Conservation (phyloP, 2,113 vertebrate genomes). For the Gavia stellata region DNA sequence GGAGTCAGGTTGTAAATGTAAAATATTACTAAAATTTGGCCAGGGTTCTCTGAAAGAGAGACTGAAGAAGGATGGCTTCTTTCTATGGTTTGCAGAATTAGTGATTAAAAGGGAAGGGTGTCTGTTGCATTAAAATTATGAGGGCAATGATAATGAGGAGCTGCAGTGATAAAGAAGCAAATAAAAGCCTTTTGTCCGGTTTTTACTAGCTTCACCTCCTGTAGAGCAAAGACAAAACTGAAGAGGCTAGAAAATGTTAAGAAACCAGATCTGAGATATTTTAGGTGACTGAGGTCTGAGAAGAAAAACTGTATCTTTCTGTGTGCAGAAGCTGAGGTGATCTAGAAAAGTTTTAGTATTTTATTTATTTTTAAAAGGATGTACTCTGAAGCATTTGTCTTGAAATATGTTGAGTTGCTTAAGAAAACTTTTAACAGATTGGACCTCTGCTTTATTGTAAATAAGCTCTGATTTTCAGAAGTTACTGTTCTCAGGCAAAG, state of each 20-base stretch:
- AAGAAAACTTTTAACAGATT: neutral
- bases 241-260: neutral
- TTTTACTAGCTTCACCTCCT: neutral
- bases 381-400: neutral
- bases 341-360: neutral
- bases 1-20: neutral
- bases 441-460: neutral
- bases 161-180: neutral
- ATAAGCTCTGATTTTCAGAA: neutral
- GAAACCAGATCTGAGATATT: neutral
- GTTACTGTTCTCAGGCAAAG: neutral
- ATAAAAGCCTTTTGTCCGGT: neutral
- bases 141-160: neutral
- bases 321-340: neutral
- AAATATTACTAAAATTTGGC: neutral
- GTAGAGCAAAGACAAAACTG: neutral
- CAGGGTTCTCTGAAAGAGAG: neutral
- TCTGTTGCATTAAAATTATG: neutral
- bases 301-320: neutral
- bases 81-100: neutral
- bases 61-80: neutral
- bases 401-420: neutral
- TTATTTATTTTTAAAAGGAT: neutral
- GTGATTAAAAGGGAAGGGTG: neutral
- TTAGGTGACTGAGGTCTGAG: neutral